phyloP scores from a whole-genome alignment of 2,888 invertebrate species.

The Agonopterix arenella region DNA sequence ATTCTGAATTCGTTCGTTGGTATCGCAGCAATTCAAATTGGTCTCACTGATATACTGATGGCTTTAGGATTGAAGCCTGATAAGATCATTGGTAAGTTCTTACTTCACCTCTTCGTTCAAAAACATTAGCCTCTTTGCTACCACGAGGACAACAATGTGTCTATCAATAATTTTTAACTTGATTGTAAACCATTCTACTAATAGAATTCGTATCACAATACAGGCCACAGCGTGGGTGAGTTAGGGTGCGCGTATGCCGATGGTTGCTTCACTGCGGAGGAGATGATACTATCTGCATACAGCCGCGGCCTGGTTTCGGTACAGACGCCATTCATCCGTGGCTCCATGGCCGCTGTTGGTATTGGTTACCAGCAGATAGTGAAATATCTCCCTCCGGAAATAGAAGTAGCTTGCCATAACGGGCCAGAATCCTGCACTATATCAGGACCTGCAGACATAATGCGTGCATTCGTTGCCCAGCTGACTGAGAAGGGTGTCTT shows the following conservation, averaged over 20 bases:
- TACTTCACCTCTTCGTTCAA: too few species aligned
- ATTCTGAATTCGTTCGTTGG: conserved; percentile 85
- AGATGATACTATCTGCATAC: conserved; percentile 89
- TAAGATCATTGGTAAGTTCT: conserved; percentile 80
- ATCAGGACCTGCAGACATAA: conserved; percentile 82
- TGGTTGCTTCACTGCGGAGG: conserved; percentile 89
- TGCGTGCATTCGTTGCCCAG: conserved; percentile 74
- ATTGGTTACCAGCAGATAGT: conserved; percentile 66
- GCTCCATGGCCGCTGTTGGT: conserved; percentile 94
- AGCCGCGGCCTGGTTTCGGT: conserved; percentile 85
- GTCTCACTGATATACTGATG: conserved; percentile 56
- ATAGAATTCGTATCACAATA: not conserved
- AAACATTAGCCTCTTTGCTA: too few species aligned
- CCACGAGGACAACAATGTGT: too few species aligned
- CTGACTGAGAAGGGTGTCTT: conserved; percentile 52
- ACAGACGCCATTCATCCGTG: conserved; percentile 80
- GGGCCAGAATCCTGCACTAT: conserved; percentile 86
- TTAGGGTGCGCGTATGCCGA: conserved; percentile 97
- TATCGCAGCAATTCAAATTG: conserved; percentile 85
- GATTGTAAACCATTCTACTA: too few species aligned
- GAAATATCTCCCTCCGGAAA: conserved; percentile 71
- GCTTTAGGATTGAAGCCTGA: conserved; percentile 80
- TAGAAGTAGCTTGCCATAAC: conserved; percentile 89
- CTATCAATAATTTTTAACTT: too few species aligned
- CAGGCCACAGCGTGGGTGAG: conserved; percentile 96